Conservation (phyloP, 2,113 vertebrate genomes). For the Gambusia holbrooki region DNA sequence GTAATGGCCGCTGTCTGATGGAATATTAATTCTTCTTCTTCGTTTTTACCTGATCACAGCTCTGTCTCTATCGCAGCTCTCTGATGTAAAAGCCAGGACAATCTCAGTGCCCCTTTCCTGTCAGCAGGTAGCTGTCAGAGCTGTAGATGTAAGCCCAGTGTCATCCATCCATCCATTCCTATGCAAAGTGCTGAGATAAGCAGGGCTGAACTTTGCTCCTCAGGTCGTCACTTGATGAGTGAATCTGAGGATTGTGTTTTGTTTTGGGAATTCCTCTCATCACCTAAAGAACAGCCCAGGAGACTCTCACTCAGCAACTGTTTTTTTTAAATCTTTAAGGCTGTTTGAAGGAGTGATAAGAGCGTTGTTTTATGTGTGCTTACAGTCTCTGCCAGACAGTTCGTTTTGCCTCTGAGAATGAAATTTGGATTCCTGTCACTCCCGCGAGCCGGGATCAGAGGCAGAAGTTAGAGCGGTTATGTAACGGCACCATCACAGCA, state of each 20-base stretch:
- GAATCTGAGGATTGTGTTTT: constrained; percentile 19
- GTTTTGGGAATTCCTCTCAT: constrained; percentile 39
- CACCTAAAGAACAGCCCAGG: constrained; percentile 12
- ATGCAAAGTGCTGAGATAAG: constrained; percentile 25
- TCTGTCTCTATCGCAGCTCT: constrained; percentile 22
- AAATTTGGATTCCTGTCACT: constrained; percentile 47
- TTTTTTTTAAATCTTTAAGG: constrained; percentile 28
- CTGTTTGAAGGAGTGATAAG: constrained; percentile 23
- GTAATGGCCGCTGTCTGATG: constrained; percentile 30
- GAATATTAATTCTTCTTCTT: constrained; percentile 67
- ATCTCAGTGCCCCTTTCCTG: constrained; percentile 18
- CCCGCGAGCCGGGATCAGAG: constrained; percentile 36
- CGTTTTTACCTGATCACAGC: constrained; percentile 42
- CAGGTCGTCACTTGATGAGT: constrained; percentile 23
- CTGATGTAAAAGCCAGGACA: constrained; percentile 18
- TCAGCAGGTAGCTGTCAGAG: constrained; percentile 24
- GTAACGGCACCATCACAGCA: constrained; percentile 42
- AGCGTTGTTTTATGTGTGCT: constrained; percentile 30
- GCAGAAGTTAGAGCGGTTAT: constrained; percentile 42
- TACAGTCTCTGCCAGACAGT: constrained; percentile 32
- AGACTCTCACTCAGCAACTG: constrained; percentile 9
- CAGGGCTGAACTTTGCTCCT: constrained; percentile 42
- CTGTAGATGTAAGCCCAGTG: constrained; percentile 15
- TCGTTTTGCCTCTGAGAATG: constrained; percentile 18
- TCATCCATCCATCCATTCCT: neutral